Conservation (phyloP, 2,113 vertebrate genomes). For the Ptychochromis oligacanthus region DNA sequence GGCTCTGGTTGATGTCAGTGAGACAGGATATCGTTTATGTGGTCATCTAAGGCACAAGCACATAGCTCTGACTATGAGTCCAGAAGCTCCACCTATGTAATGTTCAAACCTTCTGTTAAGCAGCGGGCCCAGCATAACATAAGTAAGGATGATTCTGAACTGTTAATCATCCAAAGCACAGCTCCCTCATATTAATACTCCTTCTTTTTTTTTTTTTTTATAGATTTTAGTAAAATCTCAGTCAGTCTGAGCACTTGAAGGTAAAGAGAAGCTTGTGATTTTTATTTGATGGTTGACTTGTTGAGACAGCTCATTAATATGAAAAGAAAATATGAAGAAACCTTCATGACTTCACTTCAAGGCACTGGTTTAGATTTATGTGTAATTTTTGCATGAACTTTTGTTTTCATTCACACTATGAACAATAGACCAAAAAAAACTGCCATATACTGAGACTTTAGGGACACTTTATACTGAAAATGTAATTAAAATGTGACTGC, state of each 20-base stretch:
- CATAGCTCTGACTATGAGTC: neutral
- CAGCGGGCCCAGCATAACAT: neutral
- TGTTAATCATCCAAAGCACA: neutral
- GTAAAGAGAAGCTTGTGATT: neutral
- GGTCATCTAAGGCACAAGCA: neutral
- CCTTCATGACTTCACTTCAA: neutral
- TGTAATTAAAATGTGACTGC: neutral
- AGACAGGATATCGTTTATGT: neutral
- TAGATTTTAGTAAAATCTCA: too few relatives aligned
- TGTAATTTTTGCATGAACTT: neutral
- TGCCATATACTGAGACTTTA: neutral
- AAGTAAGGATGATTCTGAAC: neutral
- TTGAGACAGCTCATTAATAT: constrained; percentile 22
- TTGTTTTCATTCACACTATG: neutral
- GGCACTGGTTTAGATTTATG: neutral
- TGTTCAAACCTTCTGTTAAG: neutral
- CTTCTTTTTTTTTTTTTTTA: too few relatives aligned
- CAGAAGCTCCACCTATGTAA: neutral
- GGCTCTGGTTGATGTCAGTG: neutral
- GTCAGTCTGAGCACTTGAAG: too few relatives aligned
- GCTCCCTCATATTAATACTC: too few relatives aligned
- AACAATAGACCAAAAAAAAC: neutral
- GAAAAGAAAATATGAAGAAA: neutral
- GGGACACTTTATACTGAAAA: neutral
- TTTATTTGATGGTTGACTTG: neutral